Evolutionary conservation across 2,888 invertebrate species (phyloP), one percentile per base, ranked within the genome.

Genomic region (Resseliella maxima): DNA sequence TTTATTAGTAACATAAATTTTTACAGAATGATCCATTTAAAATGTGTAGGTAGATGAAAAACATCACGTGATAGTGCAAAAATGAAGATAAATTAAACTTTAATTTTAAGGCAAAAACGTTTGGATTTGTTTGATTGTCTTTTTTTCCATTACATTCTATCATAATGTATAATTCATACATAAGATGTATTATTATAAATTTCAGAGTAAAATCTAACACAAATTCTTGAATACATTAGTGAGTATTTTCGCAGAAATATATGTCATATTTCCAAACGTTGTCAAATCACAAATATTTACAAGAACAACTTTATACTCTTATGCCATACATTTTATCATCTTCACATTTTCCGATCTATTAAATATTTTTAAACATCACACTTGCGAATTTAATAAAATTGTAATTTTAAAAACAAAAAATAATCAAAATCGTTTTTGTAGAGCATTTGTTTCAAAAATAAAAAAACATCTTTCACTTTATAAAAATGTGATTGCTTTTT

Each of bases 51-150:
- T 15, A 15, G 72, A 31, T 12, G 35, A 59, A 6, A 72, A 35
- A 31, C 12, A 72, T 31, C 72, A 72, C 27, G 72, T 72, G 72
- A 72, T 72, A 72, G 27, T 72, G 27, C 72, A 72, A 72, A 72
- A 12, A 31, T 72, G 27, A 72, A 72, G 72, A 31, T n/a, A 72
- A 72, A 72, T 12, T 31, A 35, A 12, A 31, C 12, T 31, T 72
- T 8, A 24, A 31, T 31, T 72, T 31, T 5, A 31, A 31, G 15
- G 6, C 24, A n/a, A 8, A 59, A 24, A 59, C 12, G 5, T 59
- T 59, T 59, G 5, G 59, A 59, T 59, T 59, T 24, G n/a, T n/a
- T n/a, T n/a, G n/a, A n/a, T n/a, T n/a, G n/a, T n/a, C n/a, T n/a
- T n/a, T n/a, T n/a, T n/a, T n/a, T n/a, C n/a, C n/a, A n/a, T n/a